phyloP scores from a whole-genome alignment of 2,888 invertebrate genomes.

The Arenicola marina region DNA sequence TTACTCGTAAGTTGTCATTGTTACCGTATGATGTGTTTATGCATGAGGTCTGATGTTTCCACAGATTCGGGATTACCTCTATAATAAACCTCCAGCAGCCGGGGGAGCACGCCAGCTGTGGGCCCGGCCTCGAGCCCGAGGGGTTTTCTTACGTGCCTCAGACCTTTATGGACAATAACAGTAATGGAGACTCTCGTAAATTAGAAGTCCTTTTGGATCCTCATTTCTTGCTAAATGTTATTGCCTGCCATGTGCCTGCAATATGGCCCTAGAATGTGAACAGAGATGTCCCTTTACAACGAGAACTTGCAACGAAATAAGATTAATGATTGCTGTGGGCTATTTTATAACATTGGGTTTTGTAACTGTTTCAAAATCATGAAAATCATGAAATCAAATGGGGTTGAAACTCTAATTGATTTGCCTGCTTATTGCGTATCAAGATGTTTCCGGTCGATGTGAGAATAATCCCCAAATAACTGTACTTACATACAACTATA shows the following conservation, averaged over 20 bases:
- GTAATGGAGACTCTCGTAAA: constrained; percentile 66
- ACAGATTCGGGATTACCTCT: constrained; percentile 77
- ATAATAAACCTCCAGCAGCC: constrained; percentile 84
- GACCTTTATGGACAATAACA: constrained; percentile 80
- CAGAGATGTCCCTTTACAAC: no score
- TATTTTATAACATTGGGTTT: no score
- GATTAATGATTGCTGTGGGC: no score
- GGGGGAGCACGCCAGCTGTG: constrained; percentile 86
- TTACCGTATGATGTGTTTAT: not conserved
- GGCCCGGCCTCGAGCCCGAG: constrained; percentile 71
- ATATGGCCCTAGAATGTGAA: no score
- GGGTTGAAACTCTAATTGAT: not conserved
- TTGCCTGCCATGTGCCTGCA: no score
- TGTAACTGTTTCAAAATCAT: not conserved
- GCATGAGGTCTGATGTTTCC: constrained; percentile 21
- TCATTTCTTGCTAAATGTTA: no score
- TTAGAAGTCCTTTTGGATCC: no score
- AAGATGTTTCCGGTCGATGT: no score
- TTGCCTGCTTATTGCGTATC: not conserved
- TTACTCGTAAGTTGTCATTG: not conserved
- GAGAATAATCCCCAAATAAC: no score
- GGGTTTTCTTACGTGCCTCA: constrained; percentile 87
- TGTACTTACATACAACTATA: no score
- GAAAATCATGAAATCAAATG: not conserved
- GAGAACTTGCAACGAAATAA: no score